phyloP scores from a whole-genome alignment of 2,888 invertebrate species.

The Lithophane socia region DNA sequence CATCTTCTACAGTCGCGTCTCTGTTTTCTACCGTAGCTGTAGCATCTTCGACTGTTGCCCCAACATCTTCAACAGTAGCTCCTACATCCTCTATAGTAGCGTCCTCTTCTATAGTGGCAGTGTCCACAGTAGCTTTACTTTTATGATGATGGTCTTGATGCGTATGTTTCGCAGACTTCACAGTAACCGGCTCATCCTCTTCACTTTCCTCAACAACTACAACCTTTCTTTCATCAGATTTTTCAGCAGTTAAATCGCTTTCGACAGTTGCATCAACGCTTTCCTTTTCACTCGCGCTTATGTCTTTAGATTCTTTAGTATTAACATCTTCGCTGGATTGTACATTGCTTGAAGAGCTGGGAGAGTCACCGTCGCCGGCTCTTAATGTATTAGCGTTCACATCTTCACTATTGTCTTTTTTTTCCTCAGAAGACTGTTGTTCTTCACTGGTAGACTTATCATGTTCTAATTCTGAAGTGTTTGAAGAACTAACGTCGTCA shows the following conservation, averaged over 20 bases:
- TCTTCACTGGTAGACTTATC: constrained; percentile 52
- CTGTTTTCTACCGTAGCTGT: background rate
- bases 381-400: constrained; percentile 16
- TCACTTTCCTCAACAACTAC: constrained; percentile 32
- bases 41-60: constrained; percentile 1
- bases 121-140: background rate
- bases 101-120: constrained; percentile 5
- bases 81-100: background rate
- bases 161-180: background rate
- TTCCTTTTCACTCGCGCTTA: constrained; percentile 35
- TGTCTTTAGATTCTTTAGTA: constrained; percentile 17
- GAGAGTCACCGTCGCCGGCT: background rate
- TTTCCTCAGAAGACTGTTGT: constrained; percentile 46
- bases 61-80: background rate
- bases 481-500: constrained; percentile 44
- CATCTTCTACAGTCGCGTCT: constrained; percentile 6
- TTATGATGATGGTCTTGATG: background rate
- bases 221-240: constrained; percentile 5
- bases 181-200: constrained; percentile 2
- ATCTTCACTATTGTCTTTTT: constrained; percentile 10
- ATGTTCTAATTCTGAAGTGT: constrained; percentile 40
- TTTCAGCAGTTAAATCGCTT: constrained; percentile 24
- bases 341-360: constrained; percentile 22
- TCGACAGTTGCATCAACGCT: constrained; percentile 17
- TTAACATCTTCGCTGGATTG: constrained; percentile 32